Base-by-base conservation (phyloP, 2,797 vertebrate genomes). In the Scleropages formosus region DNA sequence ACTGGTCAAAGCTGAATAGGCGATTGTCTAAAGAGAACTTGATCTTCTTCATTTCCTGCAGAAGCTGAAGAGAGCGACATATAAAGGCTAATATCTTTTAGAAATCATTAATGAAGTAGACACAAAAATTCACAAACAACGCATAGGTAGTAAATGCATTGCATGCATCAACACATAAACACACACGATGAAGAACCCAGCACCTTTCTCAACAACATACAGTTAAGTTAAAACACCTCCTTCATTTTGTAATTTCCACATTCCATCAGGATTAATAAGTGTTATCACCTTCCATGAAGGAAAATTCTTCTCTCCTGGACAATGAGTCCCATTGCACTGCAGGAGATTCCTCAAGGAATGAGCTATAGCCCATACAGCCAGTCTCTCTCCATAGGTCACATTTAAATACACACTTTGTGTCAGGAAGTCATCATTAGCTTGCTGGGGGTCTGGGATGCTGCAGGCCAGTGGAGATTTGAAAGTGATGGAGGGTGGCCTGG, bases 221-320 rank as follows among this genome's bases (percentile, higher is more conserved):
- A n/a, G 27, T n/a, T n/a, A n/a, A n/a, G n/a, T n/a, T n/a, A n/a
- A 58, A 44, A 47, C 44, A 61, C 8, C 22, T 8, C 9, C 60
- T 3, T 62, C 1, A 47, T 39, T 51, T 51, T 64, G 13, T 74
- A 22, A 22, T 62, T 24, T 15, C 16, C 11, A 61, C 39, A 18
- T 27, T 13, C 12, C 2, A 47, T 44, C 11, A 15, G 62, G 4
- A 8, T 18, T 11, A 8, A 11, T 15, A 13, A 44, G 4, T 12
- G 27, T 24, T 27, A 68, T 80, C 77, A 90, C 90, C 87, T 85
- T 80, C 87, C 87, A 90, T 58, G 89, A 87, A 1, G 80, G 82
- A 39, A 89, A 87, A 70, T 88, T 73, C 4, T 15, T 80, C 27
- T 87, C 81, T 26, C 86, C 86, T 0, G 46, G 61, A 20, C 89